Base-by-base conservation (phyloP, 2,888 invertebrate species). In the Rhagonycha lutea region DNA sequence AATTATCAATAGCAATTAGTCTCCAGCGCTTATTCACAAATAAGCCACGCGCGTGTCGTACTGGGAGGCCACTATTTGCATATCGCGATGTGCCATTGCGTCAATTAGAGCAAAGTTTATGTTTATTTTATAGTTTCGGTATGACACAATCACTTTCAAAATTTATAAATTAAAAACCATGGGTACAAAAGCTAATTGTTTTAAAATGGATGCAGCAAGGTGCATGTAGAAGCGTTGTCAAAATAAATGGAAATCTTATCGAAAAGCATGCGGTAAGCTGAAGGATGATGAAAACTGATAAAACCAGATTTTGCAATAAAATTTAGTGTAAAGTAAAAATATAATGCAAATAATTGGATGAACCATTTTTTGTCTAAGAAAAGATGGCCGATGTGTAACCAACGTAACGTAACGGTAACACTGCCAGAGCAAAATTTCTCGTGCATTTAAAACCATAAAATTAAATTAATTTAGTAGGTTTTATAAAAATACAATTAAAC, bases 51-150 rank as follows among this genome's bases (percentile, higher is more conserved):
- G 79, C 79, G 82, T 82, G 81, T 82, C 80, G 77, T 80, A 81
- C 80, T 80, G 79, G 77, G 80, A 78, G 81, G 73, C 79, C 77
- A 65, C 72, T 76, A 82, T 82, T 82, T 82, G 82, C 82, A 82
- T 82, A 82, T 82, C 82, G 80, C 80, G 82, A 82, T 82, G 78
- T 79, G 81, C 75, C 80, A 82, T 80, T 81, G 81, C 76, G 74
- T 78, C 80, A 81, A 80, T 81, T 81, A 81, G 75, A 67, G 18
- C 70, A 65, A 61, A 72, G 78, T 79, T 79, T 80, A 80, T 76
- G 78, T 80, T 69, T 61, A 68, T 69, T 71, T 74, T 74, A 74
- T 77, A 47, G 47, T 47, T 47, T n/a, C 47, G 47, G n/a, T 47
- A 7, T 47, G n/a, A 47, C 63, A 12, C 26, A 4, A 12, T n/a